Evolutionary conservation across 2,888 invertebrate species (phyloP).

Genomic region (Cactoblastis cactorum): DNA sequence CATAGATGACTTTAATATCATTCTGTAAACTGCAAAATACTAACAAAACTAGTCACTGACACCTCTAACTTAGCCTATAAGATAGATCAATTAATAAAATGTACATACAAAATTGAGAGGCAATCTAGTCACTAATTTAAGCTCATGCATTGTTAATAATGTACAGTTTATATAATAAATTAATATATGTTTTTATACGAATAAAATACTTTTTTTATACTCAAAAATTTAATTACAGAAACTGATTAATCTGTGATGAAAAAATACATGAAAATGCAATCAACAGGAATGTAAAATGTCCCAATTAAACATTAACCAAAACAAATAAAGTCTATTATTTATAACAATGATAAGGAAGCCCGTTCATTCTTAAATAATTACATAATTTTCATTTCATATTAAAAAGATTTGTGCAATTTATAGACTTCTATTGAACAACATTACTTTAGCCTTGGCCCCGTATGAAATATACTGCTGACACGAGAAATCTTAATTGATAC

Average conservation of each 20-base stretch:
- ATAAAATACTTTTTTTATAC: slow-evolving; percentile 48
- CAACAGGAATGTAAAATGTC: slow-evolving; percentile 65
- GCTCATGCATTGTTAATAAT: slow-evolving; percentile 48
- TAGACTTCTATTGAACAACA: neutral
- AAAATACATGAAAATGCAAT: slow-evolving; percentile 39
- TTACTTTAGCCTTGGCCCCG: neutral
- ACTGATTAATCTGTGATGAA: slow-evolving; percentile 40
- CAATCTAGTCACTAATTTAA: slow-evolving; percentile 68
- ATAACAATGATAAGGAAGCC: slow-evolving; percentile 35
- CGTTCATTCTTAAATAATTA: slow-evolving; percentile 14
- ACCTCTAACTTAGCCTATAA: slow-evolving; percentile 42
- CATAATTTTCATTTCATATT: neutral
- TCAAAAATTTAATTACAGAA: slow-evolving; percentile 59
- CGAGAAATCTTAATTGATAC: neutral
- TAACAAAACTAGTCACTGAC: slow-evolving; percentile 60
- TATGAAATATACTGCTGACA: neutral
- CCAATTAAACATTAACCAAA: slow-evolving; percentile 64
- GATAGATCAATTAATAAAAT: slow-evolving; percentile 19
- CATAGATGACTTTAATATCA: too few species aligned
- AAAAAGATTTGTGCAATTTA: neutral
- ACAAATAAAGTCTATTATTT: slow-evolving; percentile 39
- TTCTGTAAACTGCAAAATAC: slow-evolving; percentile 22
- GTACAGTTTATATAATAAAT: slow-evolving; percentile 33
- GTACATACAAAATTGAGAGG: slow-evolving; percentile 45
- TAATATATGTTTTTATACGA: slow-evolving; percentile 37